Conservation (phyloP, 2,797 vertebrate genomes). For the Acropternis orthonyx region DNA sequence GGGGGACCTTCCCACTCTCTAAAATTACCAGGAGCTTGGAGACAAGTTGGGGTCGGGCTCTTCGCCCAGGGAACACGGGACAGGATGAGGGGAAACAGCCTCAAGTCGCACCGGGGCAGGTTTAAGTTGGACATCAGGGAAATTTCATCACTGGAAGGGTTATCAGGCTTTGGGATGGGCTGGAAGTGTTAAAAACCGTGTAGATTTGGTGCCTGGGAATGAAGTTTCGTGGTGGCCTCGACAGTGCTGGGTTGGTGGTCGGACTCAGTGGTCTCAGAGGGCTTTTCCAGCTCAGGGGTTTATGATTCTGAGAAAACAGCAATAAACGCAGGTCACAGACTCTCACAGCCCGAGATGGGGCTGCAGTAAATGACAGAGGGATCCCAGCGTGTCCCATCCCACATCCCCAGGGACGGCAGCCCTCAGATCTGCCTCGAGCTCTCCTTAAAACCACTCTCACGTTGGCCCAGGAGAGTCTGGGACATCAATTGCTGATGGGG, state of each 20-base stretch:
- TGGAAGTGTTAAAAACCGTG: background rate
- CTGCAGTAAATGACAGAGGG: background rate
- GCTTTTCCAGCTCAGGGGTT: background rate
- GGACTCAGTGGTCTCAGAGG: background rate
- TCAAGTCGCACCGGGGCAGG: background rate
- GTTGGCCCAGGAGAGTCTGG: background rate
- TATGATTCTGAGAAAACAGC: background rate
- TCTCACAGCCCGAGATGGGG: too few species aligned
- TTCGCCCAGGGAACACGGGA: background rate
- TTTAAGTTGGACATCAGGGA: background rate
- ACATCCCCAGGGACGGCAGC: accelerated
- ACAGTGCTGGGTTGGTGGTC: background rate
- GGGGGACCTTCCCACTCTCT: background rate
- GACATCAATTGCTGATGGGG: background rate
- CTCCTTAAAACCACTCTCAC: background rate
- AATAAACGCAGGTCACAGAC: background rate
- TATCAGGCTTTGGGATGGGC: background rate
- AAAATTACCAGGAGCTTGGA: background rate
- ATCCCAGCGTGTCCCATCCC: accelerated
- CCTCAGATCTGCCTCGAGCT: background rate
- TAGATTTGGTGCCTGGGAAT: background rate
- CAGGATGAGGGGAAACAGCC: background rate
- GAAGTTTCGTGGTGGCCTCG: background rate
- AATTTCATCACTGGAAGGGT: background rate
- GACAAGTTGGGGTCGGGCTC: background rate